Evolutionary conservation across 2,888 invertebrate species (phyloP).

Genomic region (Perithous albicinctus): DNA sequence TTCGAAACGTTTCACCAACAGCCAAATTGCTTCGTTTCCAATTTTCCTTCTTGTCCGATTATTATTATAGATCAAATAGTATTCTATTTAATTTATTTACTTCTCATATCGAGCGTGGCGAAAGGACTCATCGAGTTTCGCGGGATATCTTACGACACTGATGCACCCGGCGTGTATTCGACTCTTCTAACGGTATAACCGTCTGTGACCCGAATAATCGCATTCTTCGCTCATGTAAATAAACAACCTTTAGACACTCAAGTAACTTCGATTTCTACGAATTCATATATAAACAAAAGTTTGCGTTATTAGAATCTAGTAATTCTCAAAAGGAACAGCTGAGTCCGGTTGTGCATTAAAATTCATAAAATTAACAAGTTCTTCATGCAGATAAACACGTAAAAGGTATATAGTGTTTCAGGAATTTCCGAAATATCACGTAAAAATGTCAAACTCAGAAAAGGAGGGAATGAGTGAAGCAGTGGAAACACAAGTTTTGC

Average conservation of each 20-base stretch:
- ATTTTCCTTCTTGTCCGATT: neutral
- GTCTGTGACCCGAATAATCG: slow-evolving; percentile 59
- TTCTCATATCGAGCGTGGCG: too few species aligned
- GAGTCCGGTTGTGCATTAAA: neutral
- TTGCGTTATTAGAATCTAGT: neutral
- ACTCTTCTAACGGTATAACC: slow-evolving; percentile 55
- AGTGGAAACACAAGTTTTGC: slow-evolving; percentile 57
- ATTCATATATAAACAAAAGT: too few species aligned
- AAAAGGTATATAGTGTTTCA: slow-evolving; percentile 1
- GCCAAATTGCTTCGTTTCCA: neutral
- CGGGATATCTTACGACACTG: neutral
- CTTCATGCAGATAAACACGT: too few species aligned
- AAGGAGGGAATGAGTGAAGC: neutral
- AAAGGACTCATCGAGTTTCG: neutral
- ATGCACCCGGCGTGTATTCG: too few species aligned
- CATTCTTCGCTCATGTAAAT: slow-evolving; percentile 61
- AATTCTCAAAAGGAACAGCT: neutral
- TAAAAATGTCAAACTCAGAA: slow-evolving; percentile 54
- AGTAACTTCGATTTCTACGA: neutral
- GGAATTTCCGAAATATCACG: too few species aligned
- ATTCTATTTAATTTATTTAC: too few species aligned
- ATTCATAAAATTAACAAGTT: neutral
- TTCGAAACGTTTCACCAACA: too few species aligned
- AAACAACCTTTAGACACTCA: slow-evolving; percentile 42
- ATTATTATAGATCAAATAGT: too few species aligned